A percentile compares a stretch with the other conserved stretches of the same genome.
phyloP scores from a whole-genome alignment of 2,797 vertebrate genomes.

The Jordanella pulchra region DNA sequence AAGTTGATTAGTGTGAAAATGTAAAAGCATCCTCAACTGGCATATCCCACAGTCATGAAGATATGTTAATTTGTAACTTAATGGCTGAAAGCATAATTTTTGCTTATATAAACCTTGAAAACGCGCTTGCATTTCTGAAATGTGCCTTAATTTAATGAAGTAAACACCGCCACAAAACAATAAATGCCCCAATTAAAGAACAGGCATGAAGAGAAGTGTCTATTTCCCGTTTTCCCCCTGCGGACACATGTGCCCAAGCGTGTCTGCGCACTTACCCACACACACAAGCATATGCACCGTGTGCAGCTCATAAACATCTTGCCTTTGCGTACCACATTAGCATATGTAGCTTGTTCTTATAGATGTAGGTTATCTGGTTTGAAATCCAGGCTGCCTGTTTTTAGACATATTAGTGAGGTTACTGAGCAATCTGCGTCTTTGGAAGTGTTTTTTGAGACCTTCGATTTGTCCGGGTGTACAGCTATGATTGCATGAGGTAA shows the following conservation, averaged over 20 bases:
- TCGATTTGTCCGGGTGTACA: constrained; percentile 14
- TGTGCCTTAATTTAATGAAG: constrained; percentile 79
- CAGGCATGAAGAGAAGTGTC: constrained; percentile 81
- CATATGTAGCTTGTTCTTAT: constrained; percentile 70
- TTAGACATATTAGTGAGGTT: constrained; percentile 20
- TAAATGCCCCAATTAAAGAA: constrained; percentile 84
- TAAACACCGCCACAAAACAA: constrained; percentile 80
- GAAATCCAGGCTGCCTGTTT: constrained; percentile 70
- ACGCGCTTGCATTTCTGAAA: constrained; percentile 74
- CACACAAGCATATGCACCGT: constrained; percentile 71
- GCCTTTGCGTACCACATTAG: constrained; percentile 67
- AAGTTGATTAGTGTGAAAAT: constrained; percentile 82
- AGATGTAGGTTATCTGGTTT: constrained; percentile 76
- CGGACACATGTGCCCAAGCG: constrained; percentile 78
- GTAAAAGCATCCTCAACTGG: constrained; percentile 76
- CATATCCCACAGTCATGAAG: constrained; percentile 79
- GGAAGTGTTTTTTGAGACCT: constrained; percentile 5
- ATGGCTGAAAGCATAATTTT: constrained; percentile 75
- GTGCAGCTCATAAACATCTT: constrained; percentile 73
- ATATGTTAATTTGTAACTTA: constrained; percentile 80
- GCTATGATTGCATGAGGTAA: constrained; percentile 32
- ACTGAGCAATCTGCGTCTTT: constrained; percentile 7
- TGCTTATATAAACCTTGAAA: constrained; percentile 81
- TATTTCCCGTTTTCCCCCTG: constrained; percentile 75
- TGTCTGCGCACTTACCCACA: constrained; percentile 76